Conservation (phyloP, 2,888 invertebrate genomes). For the Phasia obesa region DNA sequence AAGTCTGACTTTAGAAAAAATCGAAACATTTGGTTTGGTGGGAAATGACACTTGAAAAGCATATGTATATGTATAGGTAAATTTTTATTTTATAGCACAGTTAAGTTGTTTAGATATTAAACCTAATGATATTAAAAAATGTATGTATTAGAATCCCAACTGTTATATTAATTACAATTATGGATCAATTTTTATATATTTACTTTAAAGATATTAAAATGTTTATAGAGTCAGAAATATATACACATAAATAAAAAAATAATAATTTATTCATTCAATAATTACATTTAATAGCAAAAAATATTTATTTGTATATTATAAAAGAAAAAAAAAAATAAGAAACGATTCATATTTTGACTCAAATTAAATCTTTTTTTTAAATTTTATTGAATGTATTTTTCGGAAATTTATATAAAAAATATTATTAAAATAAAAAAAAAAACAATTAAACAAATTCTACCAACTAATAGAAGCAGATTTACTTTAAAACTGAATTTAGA, state of each 20-base stretch:
- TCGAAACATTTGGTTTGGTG: too few species aligned
- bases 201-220: conserved; percentile 52
- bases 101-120: background rate
- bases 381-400: conserved; percentile 62
- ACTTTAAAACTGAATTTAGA: background rate
- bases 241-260: conserved; percentile 12
- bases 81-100: background rate
- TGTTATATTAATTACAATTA: conserved; percentile 42
- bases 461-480: background rate
- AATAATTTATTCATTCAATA: conserved; percentile 1
- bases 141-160: background rate
- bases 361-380: conserved; percentile 45
- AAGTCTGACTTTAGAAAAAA: too few species aligned
- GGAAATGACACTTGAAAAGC: too few species aligned
- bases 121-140: conserved; percentile 3
- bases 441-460: background rate
- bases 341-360: conserved; percentile 7
- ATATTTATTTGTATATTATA: conserved; percentile 24
- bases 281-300: conserved; percentile 11
- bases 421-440: conserved; percentile 28
- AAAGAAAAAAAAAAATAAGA: background rate
- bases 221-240: conserved; percentile 25
- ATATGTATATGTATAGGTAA: too few species aligned
- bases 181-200: conserved; percentile 71
- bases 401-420: conserved; percentile 43